Conservation (phyloP, 2,888 invertebrate genomes). For the Drosophila ustulata region DNA sequence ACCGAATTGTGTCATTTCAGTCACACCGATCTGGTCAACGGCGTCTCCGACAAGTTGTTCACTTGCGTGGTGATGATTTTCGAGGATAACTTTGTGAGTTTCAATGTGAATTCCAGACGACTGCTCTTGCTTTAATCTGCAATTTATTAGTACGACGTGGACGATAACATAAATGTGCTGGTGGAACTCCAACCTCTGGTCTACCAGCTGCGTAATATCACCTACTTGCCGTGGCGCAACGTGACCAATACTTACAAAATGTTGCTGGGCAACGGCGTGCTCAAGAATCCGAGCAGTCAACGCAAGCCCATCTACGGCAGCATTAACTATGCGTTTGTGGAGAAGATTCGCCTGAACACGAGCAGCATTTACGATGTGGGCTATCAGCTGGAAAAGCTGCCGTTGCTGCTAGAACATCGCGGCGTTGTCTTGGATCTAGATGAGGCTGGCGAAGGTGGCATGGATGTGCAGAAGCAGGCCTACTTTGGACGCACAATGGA, state of each 20-base stretch:
- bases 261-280: constrained; percentile 65
- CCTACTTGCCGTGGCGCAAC: constrained; percentile 81
- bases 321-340: constrained; percentile 78
- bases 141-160: constrained; percentile 71
- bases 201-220: constrained; percentile 80
- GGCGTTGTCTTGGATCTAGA: constrained; percentile 75
- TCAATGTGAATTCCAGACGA: constrained; percentile 25
- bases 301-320: constrained; percentile 80
- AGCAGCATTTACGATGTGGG: constrained; percentile 56
- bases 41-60: constrained; percentile 71
- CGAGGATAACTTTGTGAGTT: constrained; percentile 82
- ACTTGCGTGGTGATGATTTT: constrained; percentile 82
- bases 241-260: constrained; percentile 80
- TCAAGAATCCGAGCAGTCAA: constrained; percentile 75
- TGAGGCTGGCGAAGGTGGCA: constrained; percentile 73
- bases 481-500: constrained; percentile 81
- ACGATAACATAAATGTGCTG: constrained; percentile 80
- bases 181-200: constrained; percentile 81
- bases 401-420: constrained; percentile 78
- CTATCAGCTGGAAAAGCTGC: constrained; percentile 57
- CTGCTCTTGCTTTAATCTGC: not conserved
- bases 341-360: constrained; percentile 76
- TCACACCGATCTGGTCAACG: constrained; percentile 77
- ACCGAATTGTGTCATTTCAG: constrained; percentile 82
- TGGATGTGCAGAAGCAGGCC: constrained; percentile 78